Conservation (phyloP, 2,797 vertebrate genomes). For the Acanthiza pusilla region DNA sequence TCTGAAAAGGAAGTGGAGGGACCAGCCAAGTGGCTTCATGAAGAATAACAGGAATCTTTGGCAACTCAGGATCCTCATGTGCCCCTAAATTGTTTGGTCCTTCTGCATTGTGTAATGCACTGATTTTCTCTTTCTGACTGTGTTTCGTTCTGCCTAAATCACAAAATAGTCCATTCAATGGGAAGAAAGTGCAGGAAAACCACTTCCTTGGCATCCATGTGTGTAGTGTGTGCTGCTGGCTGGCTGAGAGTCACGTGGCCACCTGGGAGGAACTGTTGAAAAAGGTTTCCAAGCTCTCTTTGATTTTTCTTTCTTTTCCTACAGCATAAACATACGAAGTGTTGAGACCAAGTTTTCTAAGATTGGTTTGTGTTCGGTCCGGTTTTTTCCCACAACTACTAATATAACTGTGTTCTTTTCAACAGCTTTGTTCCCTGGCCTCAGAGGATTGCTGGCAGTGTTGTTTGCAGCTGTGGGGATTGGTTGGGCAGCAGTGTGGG, state of each 20-base stretch:
- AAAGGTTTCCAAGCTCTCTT: background rate
- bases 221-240: background rate
- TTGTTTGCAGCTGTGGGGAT: background rate
- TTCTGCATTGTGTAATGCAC: background rate
- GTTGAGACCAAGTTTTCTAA: background rate
- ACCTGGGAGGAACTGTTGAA: background rate
- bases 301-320: background rate
- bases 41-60: background rate
- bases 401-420: background rate
- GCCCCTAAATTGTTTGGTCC: background rate
- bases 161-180: background rate
- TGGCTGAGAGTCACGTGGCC: background rate
- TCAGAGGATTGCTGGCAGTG: background rate
- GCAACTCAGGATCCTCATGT: background rate
- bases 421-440: background rate
- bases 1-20: background rate
- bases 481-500: background rate
- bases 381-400: background rate
- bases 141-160: background rate
- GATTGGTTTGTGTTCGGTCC: background rate
- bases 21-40: background rate
- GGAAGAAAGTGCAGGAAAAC: background rate
- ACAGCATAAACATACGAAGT: background rate
- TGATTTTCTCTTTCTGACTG: background rate
- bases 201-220: background rate